These are phyloP conservation scores for Peromyscus maniculatus DNA, from an alignment of 2,113 vertebrate genomes.

Conservation along the genomic window DNA sequence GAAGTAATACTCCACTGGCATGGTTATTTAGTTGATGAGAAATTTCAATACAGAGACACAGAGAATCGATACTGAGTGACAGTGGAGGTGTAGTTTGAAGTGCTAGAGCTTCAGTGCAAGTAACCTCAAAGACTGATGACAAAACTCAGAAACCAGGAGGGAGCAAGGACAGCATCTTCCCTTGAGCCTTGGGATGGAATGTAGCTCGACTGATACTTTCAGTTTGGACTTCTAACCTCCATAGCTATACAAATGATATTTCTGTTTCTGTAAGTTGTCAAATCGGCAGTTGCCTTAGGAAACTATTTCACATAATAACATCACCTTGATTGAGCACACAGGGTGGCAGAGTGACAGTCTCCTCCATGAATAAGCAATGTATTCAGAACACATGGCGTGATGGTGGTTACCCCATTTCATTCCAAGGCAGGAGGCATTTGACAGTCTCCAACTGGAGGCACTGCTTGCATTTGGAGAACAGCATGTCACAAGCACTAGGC, in stretches of 20 bases:
- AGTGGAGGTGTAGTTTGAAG: neutral
- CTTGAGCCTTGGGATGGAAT: neutral
- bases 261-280: neutral
- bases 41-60: neutral
- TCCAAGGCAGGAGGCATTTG: neutral
- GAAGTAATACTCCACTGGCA: neutral
- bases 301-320: neutral
- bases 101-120: too few species aligned
- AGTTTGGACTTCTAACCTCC: neutral
- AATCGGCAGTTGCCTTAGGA: neutral
- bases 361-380: neutral
- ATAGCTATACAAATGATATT: neutral
- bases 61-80: accelerated
- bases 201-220: accelerated
- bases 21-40: neutral
- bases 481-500: neutral
- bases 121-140: neutral
- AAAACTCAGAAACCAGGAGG: neutral
- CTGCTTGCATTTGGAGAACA: neutral
- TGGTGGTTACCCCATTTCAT: neutral
- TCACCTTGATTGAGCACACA: neutral
- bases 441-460: neutral
- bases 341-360: neutral
- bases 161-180: neutral
- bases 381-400: neutral